Evolutionary conservation across 2,113 vertebrate genomes (phyloP), one percentile per base, ranked within the genome.

Genomic region (Empidonax alnorum): DNA sequence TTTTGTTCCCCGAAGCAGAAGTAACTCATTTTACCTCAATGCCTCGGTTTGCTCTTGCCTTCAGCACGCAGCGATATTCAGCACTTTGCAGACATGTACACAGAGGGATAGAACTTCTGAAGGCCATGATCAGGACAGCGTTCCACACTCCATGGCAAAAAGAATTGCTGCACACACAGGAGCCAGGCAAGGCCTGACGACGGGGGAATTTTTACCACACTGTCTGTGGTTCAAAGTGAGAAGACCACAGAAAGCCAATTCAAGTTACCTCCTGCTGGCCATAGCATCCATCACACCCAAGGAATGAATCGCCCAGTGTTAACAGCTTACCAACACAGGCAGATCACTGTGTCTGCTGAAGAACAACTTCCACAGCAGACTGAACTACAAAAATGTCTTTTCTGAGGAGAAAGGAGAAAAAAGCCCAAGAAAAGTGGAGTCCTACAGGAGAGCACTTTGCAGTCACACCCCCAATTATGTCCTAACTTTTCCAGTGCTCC

Each of bases 101-200:
- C 44, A 63, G 30, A 78, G 27, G 59, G 10, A 59, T 55, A 42
- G 7, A 53, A 89, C 84, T 73, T 24, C 73, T 89, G 24, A 66
- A 41, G 24, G 25, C 76, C 12, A 2, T 18, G 44, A 63, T 21
- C 62, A 78, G 42, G 52, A 63, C 66, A 68, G 28, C 0, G 0
- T 49, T 67, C 47, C 4, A 3, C 18, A 15, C 44, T 75, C 69
- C 52, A 20, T 1, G 27, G 50, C 33, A 92, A 59, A 74, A 72
- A 78, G 47, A 65, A 77, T 0, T 50, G 31, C 46, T 61, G 23
- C 50, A 65, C 27, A 39, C 5, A 1, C 4, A 3, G 0, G 0
- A 84, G 27, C 25, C 59, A 66, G 14, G 24, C 44, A 80, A 61
- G 50, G 63, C 62, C 16, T 47, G 47, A 59, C 56, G 20, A 17